Evolutionary conservation across 2,113 vertebrate genomes (phyloP), one percentile per base, ranked within the genome.

Genomic region (Microtus oregoni): DNA sequence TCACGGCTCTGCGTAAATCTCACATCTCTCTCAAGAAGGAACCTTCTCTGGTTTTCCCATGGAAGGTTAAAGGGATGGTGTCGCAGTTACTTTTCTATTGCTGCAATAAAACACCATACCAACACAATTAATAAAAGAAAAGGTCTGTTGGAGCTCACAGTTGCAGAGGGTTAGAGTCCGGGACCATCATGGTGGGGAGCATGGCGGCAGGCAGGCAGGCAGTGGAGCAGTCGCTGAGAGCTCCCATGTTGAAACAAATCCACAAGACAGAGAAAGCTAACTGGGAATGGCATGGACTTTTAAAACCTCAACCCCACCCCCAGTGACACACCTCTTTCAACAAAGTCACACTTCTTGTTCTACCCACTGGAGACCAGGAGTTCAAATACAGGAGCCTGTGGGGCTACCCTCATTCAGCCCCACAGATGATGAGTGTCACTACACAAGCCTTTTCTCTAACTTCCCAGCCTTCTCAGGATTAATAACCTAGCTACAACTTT

Each of bases 401-500:
- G 26, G 50, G 47, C 44, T 7, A 47, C 44, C 44, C 44, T 47
- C 44, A 47, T 50, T 30, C 26, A 50, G 38, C 72, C 44, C 2
- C 72, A 70, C 73, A 1, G 10, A 50, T 47, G 41, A 28, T 47
- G 41, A 47, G 26, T 17, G 20, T 86, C 35, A 75, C 9, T 4
- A 7, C 68, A n/a, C 6, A 89, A n/a, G 35, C 70, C 10, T 1
- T 85, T 35, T 85, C 77, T 89, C 38, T 35, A 19, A 19, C 85
- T 70, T 92, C 30, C 65, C 90, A 32, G 19, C 13, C 26, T 35
- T 87, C 28, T 91, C 61, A 78, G 47, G 52, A 93, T 95, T 89
- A 91, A 82, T 55, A 73, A 20, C 75, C 81, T 82, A 50, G 52
- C 77, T 91, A 44, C 67, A 94, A 90, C 41, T 96, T 96, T 96